phyloP scores from a whole-genome alignment of 2,888 invertebrate species.

The Portevinia maculata region DNA sequence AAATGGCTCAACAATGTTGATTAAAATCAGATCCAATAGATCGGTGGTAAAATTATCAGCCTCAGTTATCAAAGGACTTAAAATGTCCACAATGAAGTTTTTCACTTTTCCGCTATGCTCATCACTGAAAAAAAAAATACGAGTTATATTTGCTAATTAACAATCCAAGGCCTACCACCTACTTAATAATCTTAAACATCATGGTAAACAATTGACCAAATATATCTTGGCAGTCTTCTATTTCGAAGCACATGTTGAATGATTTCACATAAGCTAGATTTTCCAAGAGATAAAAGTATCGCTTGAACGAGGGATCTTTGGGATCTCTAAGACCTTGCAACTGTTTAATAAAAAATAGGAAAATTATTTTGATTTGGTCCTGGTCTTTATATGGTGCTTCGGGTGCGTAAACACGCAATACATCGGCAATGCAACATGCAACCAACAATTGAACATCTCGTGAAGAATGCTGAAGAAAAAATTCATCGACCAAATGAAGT shows the following conservation, averaged over 20 bases:
- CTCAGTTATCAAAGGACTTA: slow-evolving; percentile 96
- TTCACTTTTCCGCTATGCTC: slow-evolving; percentile 98
- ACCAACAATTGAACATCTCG: slow-evolving; percentile 96
- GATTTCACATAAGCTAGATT: slow-evolving; percentile 99
- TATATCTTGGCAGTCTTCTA: slow-evolving; percentile 98
- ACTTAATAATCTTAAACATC: slow-evolving; percentile 98
- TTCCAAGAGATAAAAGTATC: slow-evolving; percentile 98
- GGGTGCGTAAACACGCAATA: slow-evolving; percentile 97
- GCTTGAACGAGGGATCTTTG: slow-evolving; percentile 97
- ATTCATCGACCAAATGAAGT: slow-evolving; percentile 95
- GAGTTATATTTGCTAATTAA: neutral
- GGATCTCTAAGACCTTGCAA: slow-evolving; percentile 96
- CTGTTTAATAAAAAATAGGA: slow-evolving; percentile 97
- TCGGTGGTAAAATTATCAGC: slow-evolving; percentile 97
- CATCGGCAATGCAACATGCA: slow-evolving; percentile 98
- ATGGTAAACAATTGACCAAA: slow-evolving; percentile 96
- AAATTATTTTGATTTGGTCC: slow-evolving; percentile 95
- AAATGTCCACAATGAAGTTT: slow-evolving; percentile 97
- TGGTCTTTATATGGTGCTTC: slow-evolving; percentile 99
- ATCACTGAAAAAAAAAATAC: slow-evolving; percentile 86
- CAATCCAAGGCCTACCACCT: slow-evolving; percentile 82
- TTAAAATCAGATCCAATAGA: slow-evolving; percentile 95
- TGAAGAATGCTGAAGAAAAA: slow-evolving; percentile 94
- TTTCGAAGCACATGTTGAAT: slow-evolving; percentile 99
- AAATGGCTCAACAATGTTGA: slow-evolving; percentile 96